Percentiles rank a stretch among this genome's conserved stretches.
Evolutionary conservation across 1,140 invertebrate genomes (phyloP).

Genomic region (Sycobia sp.): DNA sequence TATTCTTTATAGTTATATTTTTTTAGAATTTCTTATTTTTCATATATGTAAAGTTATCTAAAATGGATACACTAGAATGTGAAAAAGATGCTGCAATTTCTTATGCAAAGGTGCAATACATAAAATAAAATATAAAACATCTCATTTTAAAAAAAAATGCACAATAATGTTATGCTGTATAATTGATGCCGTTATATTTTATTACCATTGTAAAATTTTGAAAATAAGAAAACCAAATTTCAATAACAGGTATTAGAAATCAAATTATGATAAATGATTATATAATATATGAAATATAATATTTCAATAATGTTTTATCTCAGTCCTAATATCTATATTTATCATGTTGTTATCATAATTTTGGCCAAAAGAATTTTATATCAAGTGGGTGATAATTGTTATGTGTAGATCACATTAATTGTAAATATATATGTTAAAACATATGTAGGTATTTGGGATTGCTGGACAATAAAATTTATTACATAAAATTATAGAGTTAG

Average conservation of each 20-base stretch:
- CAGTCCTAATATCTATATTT: background rate
- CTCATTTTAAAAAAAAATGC: conserved; percentile 6
- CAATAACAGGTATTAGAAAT: too few relatives aligned
- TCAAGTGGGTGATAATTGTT: conserved; percentile 37
- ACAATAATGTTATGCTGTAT: conserved; percentile 5
- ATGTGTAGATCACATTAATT: conserved; percentile 47
- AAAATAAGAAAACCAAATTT: too few relatives aligned
- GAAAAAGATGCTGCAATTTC: conserved; percentile 1
- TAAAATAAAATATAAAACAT: conserved; percentile 6
- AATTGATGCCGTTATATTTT: background rate
- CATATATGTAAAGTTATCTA: background rate
- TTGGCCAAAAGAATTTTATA: conserved; percentile 24
- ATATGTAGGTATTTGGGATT: conserved; percentile 41
- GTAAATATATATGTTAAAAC: conserved; percentile 39
- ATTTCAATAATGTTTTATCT: too few relatives aligned
- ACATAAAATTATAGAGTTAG: too few relatives aligned
- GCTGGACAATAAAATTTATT: conserved; percentile 46
- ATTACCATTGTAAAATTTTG: conserved; percentile 1
- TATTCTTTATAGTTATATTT: background rate
- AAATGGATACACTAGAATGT: conserved; percentile 9
- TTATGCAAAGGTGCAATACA: conserved; percentile 8
- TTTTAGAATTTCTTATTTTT: conserved; percentile 6
- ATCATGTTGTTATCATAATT: background rate
- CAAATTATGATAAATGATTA: too few relatives aligned
- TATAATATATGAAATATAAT: too few relatives aligned